These are phyloP conservation scores for Reticulitermes speratus DNA, from an alignment of 1,140 invertebrate genomes.

Conservation along the genomic window DNA sequence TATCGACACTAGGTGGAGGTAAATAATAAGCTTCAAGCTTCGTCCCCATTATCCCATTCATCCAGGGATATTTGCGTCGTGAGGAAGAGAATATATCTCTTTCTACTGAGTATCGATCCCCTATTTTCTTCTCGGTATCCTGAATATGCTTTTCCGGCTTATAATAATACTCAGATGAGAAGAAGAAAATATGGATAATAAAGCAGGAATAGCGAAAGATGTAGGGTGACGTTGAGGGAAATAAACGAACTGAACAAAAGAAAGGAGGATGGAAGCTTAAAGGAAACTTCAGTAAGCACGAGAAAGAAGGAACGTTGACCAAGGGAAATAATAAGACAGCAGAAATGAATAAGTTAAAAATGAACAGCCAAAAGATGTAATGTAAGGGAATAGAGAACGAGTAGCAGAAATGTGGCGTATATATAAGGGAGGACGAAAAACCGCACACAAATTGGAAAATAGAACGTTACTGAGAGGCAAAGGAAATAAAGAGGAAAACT, in stretches of 20 bases:
- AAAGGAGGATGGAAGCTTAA: not conserved
- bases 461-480: not conserved
- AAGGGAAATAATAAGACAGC: too few relatives aligned
- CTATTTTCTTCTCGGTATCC: too few relatives aligned
- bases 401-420: not conserved
- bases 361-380: not conserved
- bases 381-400: not conserved
- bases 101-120: too few relatives aligned
- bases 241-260: not conserved
- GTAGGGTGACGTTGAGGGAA: not conserved
- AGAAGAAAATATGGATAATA: too few relatives aligned
- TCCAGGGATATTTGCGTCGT: too few relatives aligned
- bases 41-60: too few relatives aligned
- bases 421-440: not conserved
- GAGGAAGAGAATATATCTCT: too few relatives aligned
- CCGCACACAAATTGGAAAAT: not conserved
- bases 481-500: not conserved
- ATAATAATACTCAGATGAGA: too few relatives aligned
- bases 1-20: too few relatives aligned
- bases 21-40: too few relatives aligned
- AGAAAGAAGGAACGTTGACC: too few relatives aligned
- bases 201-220: not conserved
- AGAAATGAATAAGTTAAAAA: not conserved
- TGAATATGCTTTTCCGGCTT: too few relatives aligned
- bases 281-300: not conserved